Conservation (phyloP, 2,113 vertebrate genomes). For the Mastomys coucha region DNA sequence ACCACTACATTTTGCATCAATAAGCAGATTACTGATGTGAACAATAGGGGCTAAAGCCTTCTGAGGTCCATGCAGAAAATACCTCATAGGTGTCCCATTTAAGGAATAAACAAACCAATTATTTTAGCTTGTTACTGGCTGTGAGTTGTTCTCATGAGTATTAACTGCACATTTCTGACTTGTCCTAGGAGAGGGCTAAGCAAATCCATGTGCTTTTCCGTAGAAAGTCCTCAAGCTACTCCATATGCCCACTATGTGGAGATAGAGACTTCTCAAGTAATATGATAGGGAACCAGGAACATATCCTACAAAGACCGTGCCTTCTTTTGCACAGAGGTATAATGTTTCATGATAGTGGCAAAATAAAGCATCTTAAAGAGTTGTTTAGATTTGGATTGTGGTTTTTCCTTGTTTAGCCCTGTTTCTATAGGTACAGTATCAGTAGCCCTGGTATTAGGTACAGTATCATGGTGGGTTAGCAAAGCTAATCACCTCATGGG, state of each 20-base stretch:
- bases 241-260: fast-evolving
- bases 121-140: neutral
- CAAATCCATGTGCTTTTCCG: neutral
- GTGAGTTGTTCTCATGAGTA: neutral
- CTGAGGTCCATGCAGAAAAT: neutral
- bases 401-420: neutral
- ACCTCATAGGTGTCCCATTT: neutral
- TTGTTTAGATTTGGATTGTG: neutral
- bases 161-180: neutral
- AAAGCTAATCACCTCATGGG: neutral
- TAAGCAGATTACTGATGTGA: neutral
- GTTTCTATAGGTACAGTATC: neutral
- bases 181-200: neutral
- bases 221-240: neutral
- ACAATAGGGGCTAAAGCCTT: neutral
- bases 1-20: neutral
- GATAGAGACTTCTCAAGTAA: fast-evolving
- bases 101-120: neutral
- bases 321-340: neutral
- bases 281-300: fast-evolving
- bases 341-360: neutral
- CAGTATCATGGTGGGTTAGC: neutral
- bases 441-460: neutral
- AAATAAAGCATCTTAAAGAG: neutral
- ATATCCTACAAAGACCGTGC: neutral